Percentiles rank a stretch among this genome's conserved stretches.
These are phyloP conservation scores for Timema cristinae DNA, from an alignment of 2,888 invertebrate genomes.

Conservation along the genomic window DNA sequence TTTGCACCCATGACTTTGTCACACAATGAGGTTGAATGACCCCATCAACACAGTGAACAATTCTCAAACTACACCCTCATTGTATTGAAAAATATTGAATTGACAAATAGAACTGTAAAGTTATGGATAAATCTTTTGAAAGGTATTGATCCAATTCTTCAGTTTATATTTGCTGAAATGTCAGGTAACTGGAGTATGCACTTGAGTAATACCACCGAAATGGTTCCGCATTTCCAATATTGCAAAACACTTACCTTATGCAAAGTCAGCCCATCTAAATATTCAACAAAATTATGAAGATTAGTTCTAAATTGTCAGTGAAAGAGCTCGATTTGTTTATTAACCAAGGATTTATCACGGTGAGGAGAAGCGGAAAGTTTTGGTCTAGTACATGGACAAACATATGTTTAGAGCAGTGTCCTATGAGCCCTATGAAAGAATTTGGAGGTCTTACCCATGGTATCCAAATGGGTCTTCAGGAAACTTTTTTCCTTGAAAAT, in stretches of 20 bases:
- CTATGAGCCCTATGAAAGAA: not conserved
- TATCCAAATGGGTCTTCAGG: not conserved
- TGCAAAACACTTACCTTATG: conserved; percentile 14
- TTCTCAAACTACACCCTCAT: too few species aligned
- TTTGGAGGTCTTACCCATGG: not conserved
- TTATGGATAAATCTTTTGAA: conserved; percentile 4
- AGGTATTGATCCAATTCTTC: not conserved
- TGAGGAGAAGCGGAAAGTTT: not conserved
- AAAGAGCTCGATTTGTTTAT: conserved; percentile 5
- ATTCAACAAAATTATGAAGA: conserved; percentile 3
- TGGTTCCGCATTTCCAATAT: conserved; percentile 4
- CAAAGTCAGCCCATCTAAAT: not conserved
- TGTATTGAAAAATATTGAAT: too few species aligned
- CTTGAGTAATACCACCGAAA: conserved; percentile 4
- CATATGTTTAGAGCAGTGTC: conserved; percentile 6
- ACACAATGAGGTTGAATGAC: too few species aligned
- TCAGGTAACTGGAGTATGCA: not conserved
- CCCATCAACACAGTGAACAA: too few species aligned
- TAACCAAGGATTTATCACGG: not conserved
- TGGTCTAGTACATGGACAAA: conserved; percentile 3
- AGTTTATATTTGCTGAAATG: conserved; percentile 11
- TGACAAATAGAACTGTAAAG: not conserved
- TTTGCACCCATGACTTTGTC: too few species aligned
- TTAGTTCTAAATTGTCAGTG: conserved; percentile 3
- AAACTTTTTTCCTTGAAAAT: not conserved